Evolutionary conservation across 1,140 invertebrate genomes (phyloP), one percentile per base, ranked within the genome.

Genomic region (Homarus americanus): DNA sequence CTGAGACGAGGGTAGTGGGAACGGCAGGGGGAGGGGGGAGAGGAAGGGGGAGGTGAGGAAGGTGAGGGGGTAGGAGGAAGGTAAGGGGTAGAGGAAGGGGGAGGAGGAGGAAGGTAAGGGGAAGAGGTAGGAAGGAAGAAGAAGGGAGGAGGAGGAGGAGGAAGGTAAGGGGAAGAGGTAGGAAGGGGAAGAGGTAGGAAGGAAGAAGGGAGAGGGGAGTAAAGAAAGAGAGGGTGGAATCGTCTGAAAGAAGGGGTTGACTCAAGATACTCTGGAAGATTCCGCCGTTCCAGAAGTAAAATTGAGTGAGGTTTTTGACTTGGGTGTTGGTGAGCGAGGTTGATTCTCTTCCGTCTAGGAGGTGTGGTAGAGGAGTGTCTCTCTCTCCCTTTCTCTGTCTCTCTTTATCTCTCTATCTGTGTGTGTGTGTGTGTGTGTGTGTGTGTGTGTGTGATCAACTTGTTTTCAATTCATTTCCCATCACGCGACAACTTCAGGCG

Each of bases 1-100:
- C 32, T 9, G 87, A 90, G 80, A 82, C 72, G 72, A 88, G 80
- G 76, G 49, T 32, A 75, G 34, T 24, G 24, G 41, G 69, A 41
- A 58, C 20, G 34, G 44, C 28, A 44, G 34, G 9, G 75, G 49
- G 17, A 53, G 28, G 66, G 36, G 63, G 38, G 53, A 34, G 58
- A 63, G 58, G 80, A 32, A 83, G n/a, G 53, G 32, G 80, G 28
- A 63, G 80, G 38, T n/a, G 38, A 24, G 32, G 58, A 63, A 32
- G 53, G 53, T n/a, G 80, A 2, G 53, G 44, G 44, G 53, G 53
- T 49, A 3, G 24, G 9, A 10, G 44, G 44, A 49, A 49, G 9
- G 44, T 10, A 9, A 63, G 34, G n/a, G 44, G 40, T 7, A 44
- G 9, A 15, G 79, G 53, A 28, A 82, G 49, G 49, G 58, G 38